Base-by-base conservation (phyloP, 2,113 vertebrate genomes). In the Oncorhynchus kisutch region DNA sequence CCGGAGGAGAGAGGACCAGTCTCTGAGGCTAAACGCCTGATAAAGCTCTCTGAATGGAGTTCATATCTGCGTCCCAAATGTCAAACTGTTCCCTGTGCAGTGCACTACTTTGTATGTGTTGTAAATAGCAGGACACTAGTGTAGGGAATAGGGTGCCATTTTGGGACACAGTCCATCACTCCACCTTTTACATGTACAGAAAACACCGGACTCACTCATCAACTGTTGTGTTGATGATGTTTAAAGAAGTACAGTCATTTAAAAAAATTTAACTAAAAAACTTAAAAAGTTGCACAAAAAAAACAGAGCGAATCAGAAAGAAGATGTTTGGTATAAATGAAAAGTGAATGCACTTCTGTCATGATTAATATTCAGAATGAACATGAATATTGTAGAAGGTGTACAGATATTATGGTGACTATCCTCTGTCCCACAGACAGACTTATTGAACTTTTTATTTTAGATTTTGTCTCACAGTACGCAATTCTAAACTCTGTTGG, bases 1-100 rank as follows among this genome's bases (percentile, higher is more conserved):
- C 83, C 94, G 97, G 91, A 94, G 97, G 88, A 95, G 97, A 92
- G 98, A 99, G 86, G 98, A 99, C 90, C 97, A 99, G 95, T 99
- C 98, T 60, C 90, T 98, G 91, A 94, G 98, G 93, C 96, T 98
- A 80, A 99, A 98, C 81, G 96, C 97, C 20, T 62, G 59, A 62
- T 62, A 22, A 27, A 62, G n/a, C 51, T 54, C 51, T 54, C 51
- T 54, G 51, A 18, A 54, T 54, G 51, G 51, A 54, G 16, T 14
- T 54, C 51, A 1, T 18, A 1, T 0, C 5, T 54, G 3, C 16
- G 13, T 51, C 12, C 51, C 12, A 54, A 62, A 62, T 62, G 59
- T 8, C 18, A 62, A n/a, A 2, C 59, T 24, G 2, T 62, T 62
- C 16, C 20, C 59, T 16, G 24, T 16, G 4, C n/a, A 9, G 20